Base-by-base conservation (phyloP, 2,888 invertebrate species). In the Caradrina clavipalpis region DNA sequence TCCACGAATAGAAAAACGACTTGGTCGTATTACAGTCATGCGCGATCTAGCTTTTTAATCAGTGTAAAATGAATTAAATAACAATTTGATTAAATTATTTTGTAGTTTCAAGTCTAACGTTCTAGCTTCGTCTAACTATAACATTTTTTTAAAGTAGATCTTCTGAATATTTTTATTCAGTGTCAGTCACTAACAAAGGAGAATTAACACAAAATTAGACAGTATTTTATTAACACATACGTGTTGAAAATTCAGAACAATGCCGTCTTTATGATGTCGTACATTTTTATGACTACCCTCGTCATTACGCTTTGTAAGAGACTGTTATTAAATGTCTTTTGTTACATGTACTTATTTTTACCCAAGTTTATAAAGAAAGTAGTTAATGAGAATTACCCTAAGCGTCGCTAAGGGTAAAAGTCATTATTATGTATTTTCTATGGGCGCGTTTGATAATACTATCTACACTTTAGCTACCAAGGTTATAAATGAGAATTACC, bases 231-330 rank as follows among this genome's bases (percentile, higher is more conserved):
- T 56, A 82, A 69, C 47, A 51, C 67, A 53, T 72, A 68, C 69
- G 66, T 69, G 68, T 54, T 60, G 35, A 35, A 70, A 70, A 60
- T 71, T 76, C 69, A 59, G 53, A 79, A 72, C 62, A 61, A 67
- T 64, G 54, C 56, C n/a, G 68, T 35, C 73, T 57, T 39, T 49
- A 62, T 69, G 54, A 61, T 21, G 63, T 50, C 55, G 51, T 66
- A 58, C 26, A 50, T 51, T 76, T 79, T 80, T 61, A 68, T 57
- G 61, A 60, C 50, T 56, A 81, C 78, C 81, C 61, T 77, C 61
- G 58, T 77, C 58, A 71, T 50, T 45, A 13, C 56, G 17, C 56
- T 75, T 59, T 59, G 50, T 50, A 15, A 13, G 35, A n/a, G 53
- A 22, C 10, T 26, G 1, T 50, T 61, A 61, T 59, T 47, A n/a